These are phyloP conservation scores for Drymodes brunneopygia DNA, from an alignment of 2,113 vertebrate genomes.

Conservation along the genomic window DNA sequence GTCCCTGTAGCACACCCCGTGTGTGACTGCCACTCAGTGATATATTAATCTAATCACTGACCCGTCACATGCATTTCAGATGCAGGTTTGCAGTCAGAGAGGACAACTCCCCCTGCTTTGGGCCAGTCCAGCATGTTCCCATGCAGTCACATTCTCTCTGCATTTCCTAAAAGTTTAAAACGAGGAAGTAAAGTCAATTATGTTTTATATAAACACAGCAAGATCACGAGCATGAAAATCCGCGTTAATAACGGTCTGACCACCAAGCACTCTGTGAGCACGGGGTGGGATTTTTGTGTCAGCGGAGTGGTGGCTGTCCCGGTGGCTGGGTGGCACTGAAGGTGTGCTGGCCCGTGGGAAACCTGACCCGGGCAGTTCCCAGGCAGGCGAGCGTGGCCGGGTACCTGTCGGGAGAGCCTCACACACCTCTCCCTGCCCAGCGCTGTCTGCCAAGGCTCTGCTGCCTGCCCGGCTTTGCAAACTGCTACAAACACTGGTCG, in stretches of 20 bases:
- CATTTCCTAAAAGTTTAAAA: background rate
- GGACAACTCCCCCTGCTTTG: background rate
- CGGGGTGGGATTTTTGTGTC: background rate
- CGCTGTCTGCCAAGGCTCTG: background rate
- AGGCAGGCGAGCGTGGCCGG: background rate
- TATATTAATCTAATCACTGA: background rate
- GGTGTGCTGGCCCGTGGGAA: conserved; percentile 54
- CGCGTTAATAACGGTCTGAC: background rate
- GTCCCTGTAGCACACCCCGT: background rate
- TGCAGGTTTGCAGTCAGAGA: background rate
- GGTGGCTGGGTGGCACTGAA: background rate
- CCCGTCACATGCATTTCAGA: background rate
- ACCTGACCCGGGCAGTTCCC: conserved; percentile 16
- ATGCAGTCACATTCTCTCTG: background rate
- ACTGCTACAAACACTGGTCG: background rate
- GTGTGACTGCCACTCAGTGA: background rate
- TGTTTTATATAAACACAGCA: background rate
- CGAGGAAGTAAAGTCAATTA: background rate
- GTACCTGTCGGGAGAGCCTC: background rate
- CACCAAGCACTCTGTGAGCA: background rate
- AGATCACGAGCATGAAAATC: background rate
- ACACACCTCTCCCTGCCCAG: background rate
- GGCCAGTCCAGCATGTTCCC: background rate
- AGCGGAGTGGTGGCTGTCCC: background rate
- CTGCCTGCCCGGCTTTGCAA: background rate